Conservation (phyloP, 1,140 invertebrate species). For the Augochlora pura region DNA sequence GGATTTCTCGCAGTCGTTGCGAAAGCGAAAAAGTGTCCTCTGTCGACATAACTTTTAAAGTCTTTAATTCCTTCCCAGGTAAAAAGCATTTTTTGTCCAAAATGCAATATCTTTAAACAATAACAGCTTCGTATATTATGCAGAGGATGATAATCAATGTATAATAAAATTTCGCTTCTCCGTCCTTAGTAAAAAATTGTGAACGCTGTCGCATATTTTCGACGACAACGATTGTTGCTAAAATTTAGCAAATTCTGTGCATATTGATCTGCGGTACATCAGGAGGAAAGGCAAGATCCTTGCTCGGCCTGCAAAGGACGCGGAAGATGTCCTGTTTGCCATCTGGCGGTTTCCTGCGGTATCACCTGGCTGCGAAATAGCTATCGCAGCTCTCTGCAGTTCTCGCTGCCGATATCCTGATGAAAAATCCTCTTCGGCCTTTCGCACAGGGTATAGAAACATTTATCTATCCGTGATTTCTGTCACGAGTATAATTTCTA, state of each 20-base stretch:
- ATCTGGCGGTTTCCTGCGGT: slow-evolving; percentile 74
- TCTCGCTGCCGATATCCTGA: slow-evolving; percentile 77
- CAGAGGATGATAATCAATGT: no score
- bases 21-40: no score
- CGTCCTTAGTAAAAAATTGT: background rate
- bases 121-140: no score
- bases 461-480: slow-evolving; percentile 5
- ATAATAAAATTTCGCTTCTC: no score
- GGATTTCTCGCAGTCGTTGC: no score
- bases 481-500: slow-evolving; percentile 23
- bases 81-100: no score
- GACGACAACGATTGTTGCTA: no score
- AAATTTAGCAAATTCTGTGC: background rate
- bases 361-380: slow-evolving; percentile 67
- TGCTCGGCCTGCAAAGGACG: slow-evolving; percentile 38
- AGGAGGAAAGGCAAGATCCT: slow-evolving; percentile 28
- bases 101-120: no score
- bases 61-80: no score
- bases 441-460: slow-evolving; percentile 23
- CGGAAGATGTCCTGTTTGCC: slow-evolving; percentile 74
- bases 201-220: no score
- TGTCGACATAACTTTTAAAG: no score
- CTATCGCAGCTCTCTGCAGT: slow-evolving; percentile 70
- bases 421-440: background rate
- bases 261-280: slow-evolving; percentile 40